Conservation (phyloP, 1,140 invertebrate genomes). For the Brachionus sp. region DNA sequence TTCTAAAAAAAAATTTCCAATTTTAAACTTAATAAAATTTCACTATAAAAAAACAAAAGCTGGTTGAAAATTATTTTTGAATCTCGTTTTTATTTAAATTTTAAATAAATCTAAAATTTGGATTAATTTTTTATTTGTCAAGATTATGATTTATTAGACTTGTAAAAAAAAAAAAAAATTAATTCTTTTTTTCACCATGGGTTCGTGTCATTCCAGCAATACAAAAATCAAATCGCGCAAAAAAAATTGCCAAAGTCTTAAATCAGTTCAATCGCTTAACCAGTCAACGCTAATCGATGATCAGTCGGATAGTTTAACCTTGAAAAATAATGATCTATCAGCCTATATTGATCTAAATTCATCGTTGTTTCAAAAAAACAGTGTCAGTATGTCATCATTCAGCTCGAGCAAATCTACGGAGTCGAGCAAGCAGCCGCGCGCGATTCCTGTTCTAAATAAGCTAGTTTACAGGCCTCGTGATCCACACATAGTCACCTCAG, state of each 20-base stretch:
- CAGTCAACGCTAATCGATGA: not conserved
- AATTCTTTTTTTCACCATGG: not conserved
- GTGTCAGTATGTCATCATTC: not conserved
- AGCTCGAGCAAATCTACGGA: not conserved
- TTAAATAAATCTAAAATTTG: conserved; percentile 23
- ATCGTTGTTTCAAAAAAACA: not conserved
- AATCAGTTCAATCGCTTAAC: not conserved
- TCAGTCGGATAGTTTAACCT: not conserved
- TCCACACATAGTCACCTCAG: not conserved
- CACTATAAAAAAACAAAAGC: not conserved
- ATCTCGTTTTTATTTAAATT: not conserved
- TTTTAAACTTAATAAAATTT: not conserved
- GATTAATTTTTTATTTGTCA: not conserved
- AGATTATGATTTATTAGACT: not conserved
- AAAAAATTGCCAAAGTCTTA: not conserved
- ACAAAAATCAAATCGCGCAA: not conserved
- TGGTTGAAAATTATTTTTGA: too few relatives aligned
- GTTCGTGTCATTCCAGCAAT: conserved; percentile 34
- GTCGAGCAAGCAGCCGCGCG: not conserved
- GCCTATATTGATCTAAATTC: conserved; percentile 33
- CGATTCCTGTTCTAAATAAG: not conserved
- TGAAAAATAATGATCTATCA: conserved; percentile 32
- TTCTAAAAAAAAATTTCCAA: not conserved
- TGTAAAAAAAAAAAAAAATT: not conserved
- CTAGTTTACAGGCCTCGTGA: not conserved